phyloP scores from a whole-genome alignment of 2,113 vertebrate genomes.

The Rattus rattus region DNA sequence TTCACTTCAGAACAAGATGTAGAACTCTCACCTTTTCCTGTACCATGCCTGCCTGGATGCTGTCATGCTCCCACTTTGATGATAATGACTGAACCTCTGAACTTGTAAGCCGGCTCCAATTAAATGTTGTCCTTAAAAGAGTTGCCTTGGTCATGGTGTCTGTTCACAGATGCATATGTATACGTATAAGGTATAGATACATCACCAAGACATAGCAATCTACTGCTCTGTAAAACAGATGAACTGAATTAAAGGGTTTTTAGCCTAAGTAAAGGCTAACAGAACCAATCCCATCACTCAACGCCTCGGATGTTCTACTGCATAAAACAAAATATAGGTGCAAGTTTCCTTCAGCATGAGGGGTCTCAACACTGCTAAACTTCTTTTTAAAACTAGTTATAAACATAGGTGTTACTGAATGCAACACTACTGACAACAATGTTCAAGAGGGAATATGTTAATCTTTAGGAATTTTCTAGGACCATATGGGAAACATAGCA shows the following conservation, averaged over 20 bases:
- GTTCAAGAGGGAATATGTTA: not conserved
- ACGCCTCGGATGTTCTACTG: not conserved
- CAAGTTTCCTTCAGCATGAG: conserved; percentile 41
- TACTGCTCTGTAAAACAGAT: not conserved
- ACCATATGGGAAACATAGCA: not conserved
- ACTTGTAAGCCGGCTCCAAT: no score
- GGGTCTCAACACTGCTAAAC: conserved; percentile 37
- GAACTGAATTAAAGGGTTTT: not conserved
- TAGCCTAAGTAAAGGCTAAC: conserved; percentile 15
- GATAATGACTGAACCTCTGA: no score
- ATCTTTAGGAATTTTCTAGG: conserved; percentile 3
- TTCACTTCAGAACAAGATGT: no score
- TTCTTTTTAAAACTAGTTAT: conserved; percentile 18
- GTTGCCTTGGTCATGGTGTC: no score
- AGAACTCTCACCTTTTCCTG: no score
- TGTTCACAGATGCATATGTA: no score
- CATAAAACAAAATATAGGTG: not conserved
- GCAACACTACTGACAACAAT: not conserved
- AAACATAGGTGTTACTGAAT: not conserved
- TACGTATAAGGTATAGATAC: not conserved
- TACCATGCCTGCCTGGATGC: no score
- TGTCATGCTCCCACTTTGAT: no score
- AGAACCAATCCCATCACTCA: not conserved
- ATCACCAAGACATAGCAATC: not conserved
- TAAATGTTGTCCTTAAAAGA: no score